Conservation (phyloP, 2,888 invertebrate species). For the Argyresthia albistria region DNA sequence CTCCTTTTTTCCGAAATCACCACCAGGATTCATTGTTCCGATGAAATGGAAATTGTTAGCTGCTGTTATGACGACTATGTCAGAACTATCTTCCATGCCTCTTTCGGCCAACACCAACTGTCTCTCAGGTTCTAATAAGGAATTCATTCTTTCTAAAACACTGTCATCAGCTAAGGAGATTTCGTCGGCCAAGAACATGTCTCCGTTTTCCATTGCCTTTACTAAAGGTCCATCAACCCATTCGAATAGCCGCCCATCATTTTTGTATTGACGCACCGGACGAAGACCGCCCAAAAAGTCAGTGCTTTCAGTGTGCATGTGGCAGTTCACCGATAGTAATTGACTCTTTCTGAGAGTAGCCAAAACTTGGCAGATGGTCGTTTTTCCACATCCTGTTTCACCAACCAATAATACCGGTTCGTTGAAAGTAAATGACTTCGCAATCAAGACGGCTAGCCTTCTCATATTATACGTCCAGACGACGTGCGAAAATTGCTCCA, state of each 20-base stretch:
- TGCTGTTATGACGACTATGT: conserved; percentile 74
- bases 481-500: conserved; percentile 79
- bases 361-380: conserved; percentile 93
- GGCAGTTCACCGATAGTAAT: conserved; percentile 93
- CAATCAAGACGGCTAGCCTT: conserved; percentile 81
- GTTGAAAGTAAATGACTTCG: conserved; percentile 89
- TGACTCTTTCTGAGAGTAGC: conserved; percentile 78
- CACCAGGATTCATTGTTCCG: conserved; percentile 99
- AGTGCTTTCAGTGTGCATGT: conserved; percentile 98
- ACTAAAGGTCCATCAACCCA: conserved; percentile 98
- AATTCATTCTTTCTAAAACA: conserved; percentile 97
- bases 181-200: conserved; percentile 96
- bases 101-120: conserved; percentile 93
- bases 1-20: conserved; percentile 99
- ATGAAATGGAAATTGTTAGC: conserved; percentile 90
- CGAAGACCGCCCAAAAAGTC: conserved; percentile 97
- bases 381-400: conserved; percentile 98
- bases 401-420: conserved; percentile 97
- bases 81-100: conserved; percentile 75
- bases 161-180: conserved; percentile 99
- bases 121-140: conserved; percentile 93
- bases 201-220: conserved; percentile 89
- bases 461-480: conserved; percentile 97
- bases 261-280: conserved; percentile 81
- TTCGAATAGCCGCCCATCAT: conserved; percentile 85